A percentile compares a stretch with the other conserved stretches of the same genome.
Evolutionary conservation across 2,113 vertebrate species (phyloP).

Genomic region (Neotragus pygmaeus): DNA sequence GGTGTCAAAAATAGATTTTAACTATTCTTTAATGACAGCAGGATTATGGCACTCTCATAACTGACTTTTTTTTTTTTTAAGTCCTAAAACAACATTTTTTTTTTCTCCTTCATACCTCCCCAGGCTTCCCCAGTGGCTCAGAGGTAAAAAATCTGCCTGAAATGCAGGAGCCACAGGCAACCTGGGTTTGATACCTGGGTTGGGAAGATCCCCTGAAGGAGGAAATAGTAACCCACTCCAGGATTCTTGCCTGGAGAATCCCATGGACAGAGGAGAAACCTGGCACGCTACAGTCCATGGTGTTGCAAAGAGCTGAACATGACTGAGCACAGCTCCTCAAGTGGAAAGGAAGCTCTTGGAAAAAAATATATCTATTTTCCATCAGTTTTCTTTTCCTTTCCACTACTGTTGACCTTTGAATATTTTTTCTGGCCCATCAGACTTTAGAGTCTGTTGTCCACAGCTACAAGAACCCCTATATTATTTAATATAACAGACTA

Average conservation of each 20-base stretch:
- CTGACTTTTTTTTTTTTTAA: background rate
- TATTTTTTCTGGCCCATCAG: background rate
- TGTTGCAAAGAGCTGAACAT: background rate
- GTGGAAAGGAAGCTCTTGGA: background rate
- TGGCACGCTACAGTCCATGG: background rate
- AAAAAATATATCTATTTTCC: background rate
- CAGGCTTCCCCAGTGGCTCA: background rate
- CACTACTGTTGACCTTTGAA: background rate
- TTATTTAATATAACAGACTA: background rate
- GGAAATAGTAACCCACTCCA: background rate
- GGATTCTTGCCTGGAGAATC: background rate
- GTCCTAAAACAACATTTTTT: background rate
- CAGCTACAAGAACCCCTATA: background rate
- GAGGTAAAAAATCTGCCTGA: background rate
- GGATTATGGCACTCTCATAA: background rate
- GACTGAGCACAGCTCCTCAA: background rate
- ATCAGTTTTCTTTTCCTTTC: background rate
- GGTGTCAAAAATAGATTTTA: background rate
- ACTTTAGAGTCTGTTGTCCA: background rate
- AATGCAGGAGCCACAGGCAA: fast-evolving
- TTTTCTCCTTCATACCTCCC: background rate
- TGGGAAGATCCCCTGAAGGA: background rate
- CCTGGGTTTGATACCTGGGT: background rate
- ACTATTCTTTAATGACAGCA: background rate
- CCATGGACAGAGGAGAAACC: background rate